A percentile compares a stretch with the other conserved stretches of the same genome.
Conservation (phyloP, 2,797 vertebrate species). For the Protonibea diacanthus region DNA sequence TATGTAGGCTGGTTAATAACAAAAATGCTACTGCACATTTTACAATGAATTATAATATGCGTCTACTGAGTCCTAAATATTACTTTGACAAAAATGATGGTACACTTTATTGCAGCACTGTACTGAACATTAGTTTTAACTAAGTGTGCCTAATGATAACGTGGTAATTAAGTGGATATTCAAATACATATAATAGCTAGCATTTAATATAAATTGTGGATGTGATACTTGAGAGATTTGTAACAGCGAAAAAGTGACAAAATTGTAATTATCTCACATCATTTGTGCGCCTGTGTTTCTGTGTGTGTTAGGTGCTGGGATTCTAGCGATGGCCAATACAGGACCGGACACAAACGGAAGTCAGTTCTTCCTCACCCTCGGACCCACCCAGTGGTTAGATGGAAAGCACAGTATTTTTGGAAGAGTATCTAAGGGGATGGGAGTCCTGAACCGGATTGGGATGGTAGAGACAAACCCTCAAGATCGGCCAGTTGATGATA, state of each 20-base stretch:
- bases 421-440: constrained; percentile 92
- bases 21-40: not conserved
- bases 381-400: constrained; percentile 94
- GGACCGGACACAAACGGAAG: constrained; percentile 96
- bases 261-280: not conserved
- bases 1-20: not conserved
- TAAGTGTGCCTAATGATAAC: not conserved
- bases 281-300: constrained; percentile 17
- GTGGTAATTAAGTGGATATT: not conserved
- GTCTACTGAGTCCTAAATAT: not conserved
- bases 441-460: constrained; percentile 91
- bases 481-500: constrained; percentile 92
- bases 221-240: not conserved
- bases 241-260: not conserved
- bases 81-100: not conserved
- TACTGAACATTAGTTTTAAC: not conserved
- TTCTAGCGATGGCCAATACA: constrained; percentile 96
- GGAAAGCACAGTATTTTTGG: constrained; percentile 97
- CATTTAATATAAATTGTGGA: not conserved
- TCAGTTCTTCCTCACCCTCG: constrained; percentile 94
- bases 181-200: not conserved
- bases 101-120: not conserved
- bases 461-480: constrained; percentile 95
- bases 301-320: constrained; percentile 89
- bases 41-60: not conserved